Evolutionary conservation across 1,140 invertebrate species (phyloP), one percentile per base, ranked within the genome.

Genomic region (Drosophila hydei): DNA sequence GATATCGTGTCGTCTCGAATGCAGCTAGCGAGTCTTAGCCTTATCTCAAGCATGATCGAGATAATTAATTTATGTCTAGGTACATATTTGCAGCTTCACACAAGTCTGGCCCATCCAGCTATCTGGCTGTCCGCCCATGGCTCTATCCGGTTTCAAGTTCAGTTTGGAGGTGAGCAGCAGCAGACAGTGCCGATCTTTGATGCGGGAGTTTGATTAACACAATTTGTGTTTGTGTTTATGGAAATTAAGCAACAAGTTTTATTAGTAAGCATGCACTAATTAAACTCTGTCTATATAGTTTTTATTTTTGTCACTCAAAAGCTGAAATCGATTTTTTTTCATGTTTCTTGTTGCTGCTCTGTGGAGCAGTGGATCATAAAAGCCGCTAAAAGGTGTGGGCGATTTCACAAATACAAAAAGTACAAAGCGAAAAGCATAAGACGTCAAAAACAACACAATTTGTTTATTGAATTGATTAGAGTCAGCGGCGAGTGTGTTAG

Each of bases 221-320:
- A 59, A 67, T 72, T 76, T 50, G 21, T 47, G 54, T 56, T 55
- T 70, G 30, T 63, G 18, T 74, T 77, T 76, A 59, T 63, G 61
- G 43, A 67, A 76, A 62, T 74, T 81, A 73, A 72, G 74, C 77
- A 77, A 83, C 79, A 72, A 74, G 77, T 75, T 69, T 84, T 89
- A 80, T 89, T 89, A 89, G 84, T 83, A 76, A 79, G 68, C 79
- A 89, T 89, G 84, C 84, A 89, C 84, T 89, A 89, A 89, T 89
- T 89, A 89, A 84, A 77, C 77, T 79, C 64, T 62, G 67, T 77
- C 67, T 72, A 84, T 77, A 64, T 78, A 51, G 36, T 48, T 30
- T 65, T 19, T 55, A 9, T 43, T 47, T 45, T 75, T 79, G 78
- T 85, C 81, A 85, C 74, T 70, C 36, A 52, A 25, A 64, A 78